These are phyloP conservation scores for Gnathonemus echidnorhynchus DNA, from an alignment of 2,113 vertebrate species.

Conservation along the genomic window DNA sequence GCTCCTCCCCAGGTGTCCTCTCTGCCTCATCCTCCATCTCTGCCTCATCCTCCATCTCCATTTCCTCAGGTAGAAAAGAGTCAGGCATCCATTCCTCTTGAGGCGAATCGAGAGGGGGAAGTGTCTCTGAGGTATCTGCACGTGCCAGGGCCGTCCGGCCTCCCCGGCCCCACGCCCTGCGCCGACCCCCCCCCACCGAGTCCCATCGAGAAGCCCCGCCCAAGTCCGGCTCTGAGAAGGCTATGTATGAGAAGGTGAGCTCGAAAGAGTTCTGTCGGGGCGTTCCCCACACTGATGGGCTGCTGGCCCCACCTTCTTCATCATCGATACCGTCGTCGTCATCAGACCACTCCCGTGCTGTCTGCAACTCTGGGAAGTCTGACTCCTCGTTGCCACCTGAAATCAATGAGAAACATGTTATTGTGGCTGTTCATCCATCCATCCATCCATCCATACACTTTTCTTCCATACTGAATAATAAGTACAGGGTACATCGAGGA, in stretches of 20 bases:
- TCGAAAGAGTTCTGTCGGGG: constrained; percentile 67
- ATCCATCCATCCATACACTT: background rate
- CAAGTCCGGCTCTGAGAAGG: constrained; percentile 61
- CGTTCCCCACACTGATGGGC: constrained; percentile 71
- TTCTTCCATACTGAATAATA: background rate
- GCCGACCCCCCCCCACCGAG: constrained; percentile 40
- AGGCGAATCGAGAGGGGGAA: constrained; percentile 52
- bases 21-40: constrained; percentile 28
- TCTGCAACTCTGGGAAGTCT: constrained; percentile 75
- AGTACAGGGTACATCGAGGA: background rate
- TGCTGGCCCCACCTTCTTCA: constrained; percentile 56
- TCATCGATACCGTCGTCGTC: constrained; percentile 66
- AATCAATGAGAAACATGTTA: background rate
- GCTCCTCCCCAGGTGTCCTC: background rate
- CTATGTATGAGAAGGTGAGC: constrained; percentile 81
- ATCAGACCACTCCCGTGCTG: constrained; percentile 77
- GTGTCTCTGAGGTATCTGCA: constrained; percentile 57
- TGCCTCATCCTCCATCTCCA: constrained; percentile 27
- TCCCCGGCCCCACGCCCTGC: constrained; percentile 45
- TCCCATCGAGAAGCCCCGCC: constrained; percentile 47
- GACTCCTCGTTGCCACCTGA: constrained; percentile 81
- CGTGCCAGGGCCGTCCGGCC: constrained; percentile 44
- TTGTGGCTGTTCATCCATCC: background rate
- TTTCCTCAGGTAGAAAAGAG: constrained; percentile 42
- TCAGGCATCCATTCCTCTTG: constrained; percentile 56